These are phyloP conservation scores for Capra hircus DNA, from an alignment of 2,113 vertebrate species.

Conservation along the genomic window DNA sequence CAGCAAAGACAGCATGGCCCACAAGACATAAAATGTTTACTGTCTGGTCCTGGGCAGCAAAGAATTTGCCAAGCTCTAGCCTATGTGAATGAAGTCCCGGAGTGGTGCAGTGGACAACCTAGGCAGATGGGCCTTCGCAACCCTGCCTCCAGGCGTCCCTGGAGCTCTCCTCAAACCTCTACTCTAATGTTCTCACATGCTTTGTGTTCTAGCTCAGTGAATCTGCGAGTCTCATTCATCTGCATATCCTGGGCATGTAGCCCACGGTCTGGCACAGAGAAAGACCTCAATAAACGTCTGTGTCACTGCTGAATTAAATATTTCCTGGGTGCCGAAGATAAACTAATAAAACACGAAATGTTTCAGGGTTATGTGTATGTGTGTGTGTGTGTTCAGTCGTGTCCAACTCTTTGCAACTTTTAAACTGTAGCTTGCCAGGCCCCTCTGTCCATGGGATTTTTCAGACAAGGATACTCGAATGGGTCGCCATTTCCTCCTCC, in stretches of 20 bases:
- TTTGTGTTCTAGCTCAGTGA: background rate
- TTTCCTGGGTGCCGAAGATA: background rate
- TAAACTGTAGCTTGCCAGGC: background rate
- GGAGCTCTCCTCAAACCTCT: too few species aligned
- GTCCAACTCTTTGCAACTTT: background rate
- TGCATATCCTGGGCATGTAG: background rate
- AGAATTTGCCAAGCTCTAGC: background rate
- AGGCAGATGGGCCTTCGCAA: background rate
- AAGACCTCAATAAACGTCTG: background rate
- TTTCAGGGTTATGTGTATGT: background rate
- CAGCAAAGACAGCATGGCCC: background rate
- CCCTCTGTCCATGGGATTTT: background rate
- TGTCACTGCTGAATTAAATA: background rate
- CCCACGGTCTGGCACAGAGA: background rate
- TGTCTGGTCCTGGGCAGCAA: background rate
- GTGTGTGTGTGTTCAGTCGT: background rate
- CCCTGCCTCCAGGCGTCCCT: background rate
- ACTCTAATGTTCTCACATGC: accelerated
- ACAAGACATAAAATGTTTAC: background rate
- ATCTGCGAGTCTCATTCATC: background rate
- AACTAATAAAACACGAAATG: background rate
- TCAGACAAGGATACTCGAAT: background rate
- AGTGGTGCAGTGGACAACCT: background rate
- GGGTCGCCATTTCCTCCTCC: background rate
- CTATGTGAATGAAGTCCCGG: background rate